Percentiles rank a stretch among this genome's conserved stretches.
Conservation (phyloP, 2,888 invertebrate genomes). For the Galerucella pusilla region DNA sequence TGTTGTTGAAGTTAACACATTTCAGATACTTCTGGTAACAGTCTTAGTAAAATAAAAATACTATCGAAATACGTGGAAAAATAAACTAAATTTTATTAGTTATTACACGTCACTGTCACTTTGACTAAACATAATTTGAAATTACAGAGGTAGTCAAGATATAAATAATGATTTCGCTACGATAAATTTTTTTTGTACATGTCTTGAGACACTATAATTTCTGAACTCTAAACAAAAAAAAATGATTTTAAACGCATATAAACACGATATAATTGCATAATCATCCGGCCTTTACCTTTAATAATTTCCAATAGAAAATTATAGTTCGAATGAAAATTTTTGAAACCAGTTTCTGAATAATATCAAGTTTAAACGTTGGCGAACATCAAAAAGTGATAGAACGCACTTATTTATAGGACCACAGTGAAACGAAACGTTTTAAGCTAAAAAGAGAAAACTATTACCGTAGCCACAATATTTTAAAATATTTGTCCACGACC, state of each 20-base stretch:
- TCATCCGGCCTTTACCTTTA: slow-evolving; percentile 11
- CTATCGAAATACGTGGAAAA: no score
- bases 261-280: slow-evolving; percentile 27
- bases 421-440: slow-evolving; percentile 13
- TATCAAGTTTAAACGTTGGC: slow-evolving; percentile 8
- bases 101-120: neutral
- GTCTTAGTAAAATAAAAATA: neutral
- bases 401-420: slow-evolving; percentile 9
- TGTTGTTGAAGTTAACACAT: slow-evolving; percentile 6
- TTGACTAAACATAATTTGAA: neutral
- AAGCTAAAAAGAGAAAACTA: no score
- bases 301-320: slow-evolving; percentile 31
- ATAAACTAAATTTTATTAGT: neutral
- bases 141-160: neutral
- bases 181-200: neutral
- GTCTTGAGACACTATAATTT: slow-evolving; percentile 1
- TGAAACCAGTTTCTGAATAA: slow-evolving; percentile 28
- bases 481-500: no score
- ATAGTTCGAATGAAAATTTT: slow-evolving; percentile 24
- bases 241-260: slow-evolving; percentile 23
- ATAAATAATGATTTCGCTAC: neutral
- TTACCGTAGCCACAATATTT: no score
- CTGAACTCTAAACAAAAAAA: slow-evolving; percentile 11
- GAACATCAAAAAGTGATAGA: neutral
- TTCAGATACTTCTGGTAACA: slow-evolving; percentile 21